Base-by-base conservation (phyloP, 2,888 invertebrate genomes). In the Agrotis clavis region DNA sequence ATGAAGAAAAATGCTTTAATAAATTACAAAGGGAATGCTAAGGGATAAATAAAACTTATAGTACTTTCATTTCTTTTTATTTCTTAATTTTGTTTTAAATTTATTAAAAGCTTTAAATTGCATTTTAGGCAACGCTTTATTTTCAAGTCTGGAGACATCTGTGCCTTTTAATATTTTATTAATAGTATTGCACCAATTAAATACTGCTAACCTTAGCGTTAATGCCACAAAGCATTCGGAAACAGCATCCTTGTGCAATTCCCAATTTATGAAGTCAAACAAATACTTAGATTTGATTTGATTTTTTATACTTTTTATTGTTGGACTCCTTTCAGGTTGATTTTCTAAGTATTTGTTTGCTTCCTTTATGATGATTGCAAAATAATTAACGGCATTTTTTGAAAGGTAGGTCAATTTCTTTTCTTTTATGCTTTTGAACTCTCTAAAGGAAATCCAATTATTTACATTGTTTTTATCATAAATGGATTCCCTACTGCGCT, bases 181-280 rank as follows among this genome's bases (percentile, higher is more conserved):
- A 21, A 53, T 53, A 3, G 16, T 21, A 53, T 21, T 53, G 16
- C 53, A 21, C 53, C 53, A 53, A 53, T 53, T 21, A 53, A 21
- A 53, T 6, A 56, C 30, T 30, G 30, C 11, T 1, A 56, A 56
- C 18, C 25, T 18, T 30, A 56, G 5, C 9, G 18, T 18, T 13
- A 56, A 56, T 56, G 30, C 56, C 5, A 30, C 11, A 57, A 57
- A 57, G n/a, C n/a, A n/a, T 35, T 57, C 57, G 35, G 57, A 57
- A 57, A 57, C 57, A 30, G 57, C 57, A 57, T 57, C n/a, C 14
- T n/a, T 57, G n/a, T n/a, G 35, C 57, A 57, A 57, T 57, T 57
- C 35, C 35, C 57, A 30, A 56, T 56, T 57, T n/a, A 57, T n/a
- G 54, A 56, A 56, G 53, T 56, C 56, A 56, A 25, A 30, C 18